Evolutionary conservation across 2,888 invertebrate species (phyloP).

Genomic region (Drosophila paramelanica): DNA sequence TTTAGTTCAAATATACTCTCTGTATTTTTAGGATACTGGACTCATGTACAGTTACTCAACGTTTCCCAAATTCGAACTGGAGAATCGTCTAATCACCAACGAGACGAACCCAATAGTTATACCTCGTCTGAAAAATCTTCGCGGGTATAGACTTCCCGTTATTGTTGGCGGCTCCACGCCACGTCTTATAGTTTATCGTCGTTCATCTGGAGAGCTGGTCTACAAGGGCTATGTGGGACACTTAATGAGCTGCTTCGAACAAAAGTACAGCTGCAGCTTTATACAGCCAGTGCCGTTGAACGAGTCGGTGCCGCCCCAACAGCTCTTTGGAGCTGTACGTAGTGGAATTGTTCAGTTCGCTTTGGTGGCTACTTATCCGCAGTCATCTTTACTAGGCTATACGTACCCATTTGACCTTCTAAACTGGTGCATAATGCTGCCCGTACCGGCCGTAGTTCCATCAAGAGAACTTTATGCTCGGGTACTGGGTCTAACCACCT

Average conservation of each 20-base stretch:
- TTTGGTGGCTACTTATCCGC: slow-evolving; percentile 44
- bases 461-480: slow-evolving; percentile 60
- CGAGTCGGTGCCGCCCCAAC: slow-evolving; percentile 36
- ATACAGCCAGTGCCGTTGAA: slow-evolving; percentile 45
- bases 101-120: slow-evolving; percentile 39
- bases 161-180: slow-evolving; percentile 71
- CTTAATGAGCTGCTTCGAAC: slow-evolving; percentile 57
- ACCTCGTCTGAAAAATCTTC: slow-evolving; percentile 54
- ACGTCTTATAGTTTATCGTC: slow-evolving; percentile 66
- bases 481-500: slow-evolving; percentile 58
- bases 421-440: slow-evolving; percentile 73
- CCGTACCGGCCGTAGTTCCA: slow-evolving; percentile 67
- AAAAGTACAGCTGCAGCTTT: slow-evolving; percentile 63
- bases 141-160: slow-evolving; percentile 61
- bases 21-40: slow-evolving; percentile 46
- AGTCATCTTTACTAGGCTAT: slow-evolving; percentile 37
- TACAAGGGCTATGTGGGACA: slow-evolving; percentile 69
- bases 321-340: slow-evolving; percentile 53
- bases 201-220: slow-evolving; percentile 30
- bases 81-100: slow-evolving; percentile 36
- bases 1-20: not conserved
- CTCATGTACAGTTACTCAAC: slow-evolving; percentile 64
- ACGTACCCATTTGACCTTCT: slow-evolving; percentile 68
- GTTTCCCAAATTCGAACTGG: slow-evolving; percentile 65
- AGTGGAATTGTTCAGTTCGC: slow-evolving; percentile 67